Percentiles rank a stretch among this genome's conserved stretches.
Evolutionary conservation across 2,888 invertebrate species (phyloP).

Genomic region (Notodonta dromedarius): DNA sequence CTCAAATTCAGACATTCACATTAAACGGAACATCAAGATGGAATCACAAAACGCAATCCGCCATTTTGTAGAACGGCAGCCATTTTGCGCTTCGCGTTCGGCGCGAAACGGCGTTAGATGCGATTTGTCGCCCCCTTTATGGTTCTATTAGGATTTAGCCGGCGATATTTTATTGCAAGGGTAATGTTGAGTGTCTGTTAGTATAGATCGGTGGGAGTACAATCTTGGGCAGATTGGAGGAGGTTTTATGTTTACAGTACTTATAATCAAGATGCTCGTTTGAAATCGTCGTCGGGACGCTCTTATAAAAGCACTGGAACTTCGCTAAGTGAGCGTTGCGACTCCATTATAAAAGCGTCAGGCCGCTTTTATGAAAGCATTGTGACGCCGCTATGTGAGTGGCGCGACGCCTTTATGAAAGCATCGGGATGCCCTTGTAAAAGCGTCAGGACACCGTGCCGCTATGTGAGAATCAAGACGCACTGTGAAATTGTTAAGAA

Average conservation of each 20-base stretch:
- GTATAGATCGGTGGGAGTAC: constrained; percentile 16
- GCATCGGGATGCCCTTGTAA: no score
- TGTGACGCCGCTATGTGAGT: no score
- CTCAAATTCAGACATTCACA: background rate
- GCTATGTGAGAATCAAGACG: no score
- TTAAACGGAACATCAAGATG: background rate
- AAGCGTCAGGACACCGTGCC: no score
- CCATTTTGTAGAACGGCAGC: constrained; percentile 53
- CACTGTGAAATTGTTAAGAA: no score
- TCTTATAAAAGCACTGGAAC: no score
- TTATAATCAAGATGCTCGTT: no score
- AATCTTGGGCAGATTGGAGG: constrained; percentile 17
- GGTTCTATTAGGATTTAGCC: constrained; percentile 40
- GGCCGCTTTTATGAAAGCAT: no score
- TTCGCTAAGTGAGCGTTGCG: no score
- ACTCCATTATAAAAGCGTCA: no score
- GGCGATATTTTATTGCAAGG: constrained; percentile 37
- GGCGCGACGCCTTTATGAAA: no score
- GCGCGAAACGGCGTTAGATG: constrained; percentile 41
- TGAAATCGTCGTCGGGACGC: no score
- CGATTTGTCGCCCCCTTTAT: constrained; percentile 34
- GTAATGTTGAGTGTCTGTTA: constrained; percentile 23
- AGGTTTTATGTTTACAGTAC: background rate
- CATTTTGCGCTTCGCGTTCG: constrained; percentile 50
- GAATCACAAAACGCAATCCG: constrained; percentile 14